Conservation (phyloP, 2,797 vertebrate genomes). For the Cyprinodon diabolis region DNA sequence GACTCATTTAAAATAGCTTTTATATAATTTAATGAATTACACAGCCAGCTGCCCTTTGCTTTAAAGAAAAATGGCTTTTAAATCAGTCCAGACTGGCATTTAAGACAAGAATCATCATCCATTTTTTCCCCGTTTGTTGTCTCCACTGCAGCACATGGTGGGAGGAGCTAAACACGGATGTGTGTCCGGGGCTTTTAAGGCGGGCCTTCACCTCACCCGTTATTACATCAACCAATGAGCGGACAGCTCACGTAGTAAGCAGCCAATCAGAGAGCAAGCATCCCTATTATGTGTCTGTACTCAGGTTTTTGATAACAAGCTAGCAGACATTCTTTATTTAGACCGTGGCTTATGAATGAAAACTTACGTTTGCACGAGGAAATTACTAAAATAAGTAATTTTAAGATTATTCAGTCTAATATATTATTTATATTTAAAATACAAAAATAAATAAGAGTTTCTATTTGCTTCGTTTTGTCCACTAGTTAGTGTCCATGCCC, state of each 20-base stretch:
- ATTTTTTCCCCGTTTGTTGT: conserved; percentile 14
- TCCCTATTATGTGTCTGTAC: conserved; percentile 29
- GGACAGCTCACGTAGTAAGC: conserved; percentile 49
- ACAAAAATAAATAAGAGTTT: neutral
- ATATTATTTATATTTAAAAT: neutral
- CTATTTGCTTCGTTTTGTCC: conserved; percentile 42
- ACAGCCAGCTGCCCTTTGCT: neutral
- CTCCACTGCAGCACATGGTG: conserved; percentile 38
- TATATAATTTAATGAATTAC: neutral
- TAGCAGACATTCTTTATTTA: conserved; percentile 50
- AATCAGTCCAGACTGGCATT: neutral
- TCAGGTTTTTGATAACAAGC: conserved; percentile 19
- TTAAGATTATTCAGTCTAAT: neutral
- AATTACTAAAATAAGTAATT: conserved; percentile 27
- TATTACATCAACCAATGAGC: conserved; percentile 85
- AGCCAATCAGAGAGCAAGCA: conserved; percentile 61
- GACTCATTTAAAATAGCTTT: neutral
- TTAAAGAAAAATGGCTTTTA: neutral
- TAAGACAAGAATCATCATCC: neutral
- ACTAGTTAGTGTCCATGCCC: conserved; percentile 34
- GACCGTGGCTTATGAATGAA: conserved; percentile 1
- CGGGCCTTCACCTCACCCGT: conserved; percentile 88
- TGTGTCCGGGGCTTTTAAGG: neutral
- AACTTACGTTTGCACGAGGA: conserved; percentile 46
- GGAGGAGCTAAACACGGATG: conserved; percentile 32